A percentile compares a stretch with the other conserved stretches of the same genome.
Conservation (phyloP, 2,113 vertebrate genomes). For the Cyanistes caeruleus region DNA sequence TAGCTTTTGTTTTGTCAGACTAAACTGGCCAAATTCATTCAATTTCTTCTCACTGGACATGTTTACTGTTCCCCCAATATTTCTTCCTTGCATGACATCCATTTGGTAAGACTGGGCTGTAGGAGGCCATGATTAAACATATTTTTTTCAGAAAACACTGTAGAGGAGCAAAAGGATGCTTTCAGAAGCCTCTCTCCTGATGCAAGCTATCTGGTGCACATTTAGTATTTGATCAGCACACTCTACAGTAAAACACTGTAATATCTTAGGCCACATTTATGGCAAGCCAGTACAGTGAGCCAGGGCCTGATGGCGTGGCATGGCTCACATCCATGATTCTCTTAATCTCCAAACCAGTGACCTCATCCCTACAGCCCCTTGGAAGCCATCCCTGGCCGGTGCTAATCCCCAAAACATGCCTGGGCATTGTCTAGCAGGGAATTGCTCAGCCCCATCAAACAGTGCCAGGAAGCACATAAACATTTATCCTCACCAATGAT, state of each 20-base stretch:
- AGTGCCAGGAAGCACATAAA: slow-evolving; percentile 47
- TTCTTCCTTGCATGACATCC: not conserved
- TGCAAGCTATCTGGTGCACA: not conserved
- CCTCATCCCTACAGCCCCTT: slow-evolving; percentile 22
- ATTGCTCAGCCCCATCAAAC: not conserved
- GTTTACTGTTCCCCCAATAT: not conserved
- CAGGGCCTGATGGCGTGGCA: not conserved
- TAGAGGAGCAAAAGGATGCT: not conserved
- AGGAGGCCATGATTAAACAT: not conserved
- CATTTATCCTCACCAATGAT: not conserved
- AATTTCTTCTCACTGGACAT: not conserved
- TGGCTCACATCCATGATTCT: not conserved
- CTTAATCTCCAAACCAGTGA: not conserved
- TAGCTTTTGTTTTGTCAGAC: not conserved
- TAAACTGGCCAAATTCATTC: not conserved
- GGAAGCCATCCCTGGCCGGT: not conserved
- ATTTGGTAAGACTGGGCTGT: not conserved
- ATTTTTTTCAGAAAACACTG: not conserved
- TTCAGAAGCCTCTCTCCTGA: not conserved
- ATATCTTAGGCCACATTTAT: not conserved
- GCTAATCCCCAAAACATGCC: slow-evolving; percentile 28
- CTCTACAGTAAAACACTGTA: not conserved
- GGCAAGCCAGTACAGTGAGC: not conserved
- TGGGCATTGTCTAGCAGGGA: slow-evolving; percentile 19
- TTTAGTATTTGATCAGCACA: not conserved